Conservation (phyloP, 2,888 invertebrate genomes). For the Timandra comae region DNA sequence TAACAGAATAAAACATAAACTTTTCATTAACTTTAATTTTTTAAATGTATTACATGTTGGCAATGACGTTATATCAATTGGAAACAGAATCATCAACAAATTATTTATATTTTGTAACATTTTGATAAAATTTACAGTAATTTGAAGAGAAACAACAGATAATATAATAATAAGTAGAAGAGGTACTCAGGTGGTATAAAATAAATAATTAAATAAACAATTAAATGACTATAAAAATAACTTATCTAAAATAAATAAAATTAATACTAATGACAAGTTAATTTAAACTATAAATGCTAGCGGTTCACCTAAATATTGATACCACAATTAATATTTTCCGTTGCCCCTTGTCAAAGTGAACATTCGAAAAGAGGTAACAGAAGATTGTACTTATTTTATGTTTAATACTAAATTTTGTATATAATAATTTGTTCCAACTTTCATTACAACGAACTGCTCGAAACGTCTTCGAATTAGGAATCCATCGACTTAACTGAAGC, state of each 20-base stretch:
- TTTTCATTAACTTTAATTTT: conserved; percentile 39
- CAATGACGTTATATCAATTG: conserved; percentile 15
- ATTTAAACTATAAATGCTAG: conserved; percentile 66
- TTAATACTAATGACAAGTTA: conserved; percentile 77
- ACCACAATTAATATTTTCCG: conserved; percentile 64
- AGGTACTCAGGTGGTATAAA: conserved; percentile 74
- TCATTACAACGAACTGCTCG: background rate
- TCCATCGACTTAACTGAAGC: conserved; percentile 38
- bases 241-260: conserved; percentile 72
- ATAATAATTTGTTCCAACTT: conserved; percentile 32
- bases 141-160: conserved; percentile 26
- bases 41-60: conserved; percentile 27
- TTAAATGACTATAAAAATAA: conserved; percentile 53
- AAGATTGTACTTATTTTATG: conserved; percentile 63
- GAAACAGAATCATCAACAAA: conserved; percentile 16
- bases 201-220: conserved; percentile 62
- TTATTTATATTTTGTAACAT: conserved; percentile 26
- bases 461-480: conserved; percentile 24
- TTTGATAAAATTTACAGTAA: conserved; percentile 34
- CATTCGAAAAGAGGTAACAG: conserved; percentile 71
- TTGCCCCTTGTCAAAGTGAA: conserved; percentile 63
- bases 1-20: conserved; percentile 6
- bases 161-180: conserved; percentile 56
- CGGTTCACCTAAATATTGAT: conserved; percentile 67
- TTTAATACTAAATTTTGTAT: conserved; percentile 57